Conservation (phyloP, 2,113 vertebrate species). For the Melanocharis versteri region DNA sequence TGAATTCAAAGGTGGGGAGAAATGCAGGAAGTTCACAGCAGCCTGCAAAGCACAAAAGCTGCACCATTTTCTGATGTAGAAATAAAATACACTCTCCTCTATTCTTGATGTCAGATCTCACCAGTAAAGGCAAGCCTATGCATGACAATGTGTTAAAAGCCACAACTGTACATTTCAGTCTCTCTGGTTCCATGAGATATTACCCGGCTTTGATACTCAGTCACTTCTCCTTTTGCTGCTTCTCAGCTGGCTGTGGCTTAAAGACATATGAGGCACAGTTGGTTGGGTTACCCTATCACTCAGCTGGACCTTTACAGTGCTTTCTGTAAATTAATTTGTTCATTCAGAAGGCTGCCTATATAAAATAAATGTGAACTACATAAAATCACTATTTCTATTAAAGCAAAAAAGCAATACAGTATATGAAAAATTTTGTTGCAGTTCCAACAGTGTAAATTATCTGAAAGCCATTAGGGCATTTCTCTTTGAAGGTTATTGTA, state of each 20-base stretch:
- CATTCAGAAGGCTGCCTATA: not conserved
- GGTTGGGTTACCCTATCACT: not conserved
- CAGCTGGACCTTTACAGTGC: not conserved
- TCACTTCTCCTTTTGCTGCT: not conserved
- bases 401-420: not conserved
- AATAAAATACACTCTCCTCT: not conserved
- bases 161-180: not conserved
- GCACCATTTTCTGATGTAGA: not conserved
- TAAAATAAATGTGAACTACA: not conserved
- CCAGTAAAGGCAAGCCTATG: not conserved
- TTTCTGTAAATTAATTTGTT: not conserved
- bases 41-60: not conserved
- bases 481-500: not conserved
- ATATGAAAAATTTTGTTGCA: not conserved
- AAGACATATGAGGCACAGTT: not conserved
- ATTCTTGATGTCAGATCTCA: not conserved
- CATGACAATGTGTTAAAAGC: not conserved
- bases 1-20: not conserved
- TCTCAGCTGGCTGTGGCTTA: not conserved
- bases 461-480: not conserved
- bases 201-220: not conserved
- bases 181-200: not conserved
- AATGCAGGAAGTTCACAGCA: accelerated
- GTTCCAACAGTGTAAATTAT: not conserved
- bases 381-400: not conserved